A percentile compares a stretch with the other conserved stretches of the same genome.
Evolutionary conservation across 2,797 vertebrate genomes (phyloP).

Genomic region (Loris lydekkerianus): DNA sequence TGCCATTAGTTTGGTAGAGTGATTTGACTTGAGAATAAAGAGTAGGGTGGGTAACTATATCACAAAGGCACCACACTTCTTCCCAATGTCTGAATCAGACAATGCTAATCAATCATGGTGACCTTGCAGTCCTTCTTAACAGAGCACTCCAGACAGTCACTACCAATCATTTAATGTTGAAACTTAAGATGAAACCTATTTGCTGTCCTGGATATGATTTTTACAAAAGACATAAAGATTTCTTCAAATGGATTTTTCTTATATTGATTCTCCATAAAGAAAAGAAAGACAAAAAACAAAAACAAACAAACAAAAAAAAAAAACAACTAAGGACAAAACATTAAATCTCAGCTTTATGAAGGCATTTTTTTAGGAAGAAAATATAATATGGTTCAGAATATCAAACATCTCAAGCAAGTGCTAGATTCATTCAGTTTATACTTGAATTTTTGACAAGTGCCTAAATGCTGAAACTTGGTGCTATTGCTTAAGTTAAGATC

Average conservation of each 20-base stretch:
- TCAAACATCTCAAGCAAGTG: constrained; percentile 45
- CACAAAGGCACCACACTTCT: not conserved
- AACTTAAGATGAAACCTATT: constrained; percentile 66
- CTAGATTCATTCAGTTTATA: too few relatives aligned
- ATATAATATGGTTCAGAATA: constrained; percentile 59
- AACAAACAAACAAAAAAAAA: not conserved
- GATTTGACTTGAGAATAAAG: not conserved
- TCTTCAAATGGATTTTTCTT: constrained; percentile 75
- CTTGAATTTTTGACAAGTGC: not conserved
- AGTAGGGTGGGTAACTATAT: not conserved
- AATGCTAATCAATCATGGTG: not conserved
- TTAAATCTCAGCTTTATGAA: constrained; percentile 72
- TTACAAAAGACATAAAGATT: constrained; percentile 59
- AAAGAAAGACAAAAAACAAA: not conserved
- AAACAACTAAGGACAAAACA: constrained; percentile 53
- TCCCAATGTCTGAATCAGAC: not conserved
- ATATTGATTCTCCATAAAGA: constrained; percentile 73
- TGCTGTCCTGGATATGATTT: constrained; percentile 59
- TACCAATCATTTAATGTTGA: not conserved
- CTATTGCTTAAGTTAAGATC: constrained; percentile 58
- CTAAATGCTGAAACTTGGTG: constrained; percentile 44
- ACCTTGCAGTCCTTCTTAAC: not conserved
- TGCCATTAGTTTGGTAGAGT: not conserved
- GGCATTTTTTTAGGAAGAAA: constrained; percentile 56
- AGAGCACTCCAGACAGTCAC: constrained; percentile 15